A percentile compares a stretch with the other conserved stretches of the same genome.
phyloP scores from a whole-genome alignment of 2,797 vertebrate genomes.

The Urophycis tenuis region DNA sequence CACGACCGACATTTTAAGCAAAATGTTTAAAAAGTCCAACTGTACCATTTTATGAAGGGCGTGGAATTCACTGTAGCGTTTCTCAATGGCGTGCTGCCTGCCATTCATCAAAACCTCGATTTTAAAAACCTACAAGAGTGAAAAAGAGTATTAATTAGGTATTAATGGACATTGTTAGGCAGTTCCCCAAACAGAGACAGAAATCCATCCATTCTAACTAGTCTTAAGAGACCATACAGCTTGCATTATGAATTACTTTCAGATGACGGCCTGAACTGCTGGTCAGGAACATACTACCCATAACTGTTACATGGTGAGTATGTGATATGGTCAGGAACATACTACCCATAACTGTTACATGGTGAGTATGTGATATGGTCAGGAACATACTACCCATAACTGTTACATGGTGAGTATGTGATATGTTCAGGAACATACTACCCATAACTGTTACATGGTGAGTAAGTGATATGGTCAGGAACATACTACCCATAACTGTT shows the following conservation, averaged over 20 bases:
- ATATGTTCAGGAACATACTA: too few relatives aligned
- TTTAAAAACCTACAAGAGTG: slow-evolving; percentile 84
- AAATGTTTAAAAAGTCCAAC: background rate
- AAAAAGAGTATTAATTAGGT: slow-evolving; percentile 12
- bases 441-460: background rate
- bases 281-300: too few relatives aligned
- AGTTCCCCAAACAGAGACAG: background rate
- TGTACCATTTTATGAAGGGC: slow-evolving; percentile 94
- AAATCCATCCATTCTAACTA: background rate
- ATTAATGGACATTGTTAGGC: background rate
- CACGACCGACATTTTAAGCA: too few relatives aligned
- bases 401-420: background rate
- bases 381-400: too few relatives aligned
- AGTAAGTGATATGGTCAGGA: background rate
- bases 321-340: too few relatives aligned
- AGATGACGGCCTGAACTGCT: too few relatives aligned
- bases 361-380: too few relatives aligned
- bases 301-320: too few relatives aligned
- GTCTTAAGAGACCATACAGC: background rate
- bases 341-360: too few relatives aligned
- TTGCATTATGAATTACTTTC: too few relatives aligned
- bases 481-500: background rate
- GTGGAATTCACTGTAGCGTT: slow-evolving; percentile 97
- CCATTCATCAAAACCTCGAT: slow-evolving; percentile 93
- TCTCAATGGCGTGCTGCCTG: slow-evolving; percentile 91